Percentiles rank a stretch among this genome's conserved stretches.
Evolutionary conservation across 2,888 invertebrate genomes (phyloP).

Genomic region (Priocnemis perturbator): DNA sequence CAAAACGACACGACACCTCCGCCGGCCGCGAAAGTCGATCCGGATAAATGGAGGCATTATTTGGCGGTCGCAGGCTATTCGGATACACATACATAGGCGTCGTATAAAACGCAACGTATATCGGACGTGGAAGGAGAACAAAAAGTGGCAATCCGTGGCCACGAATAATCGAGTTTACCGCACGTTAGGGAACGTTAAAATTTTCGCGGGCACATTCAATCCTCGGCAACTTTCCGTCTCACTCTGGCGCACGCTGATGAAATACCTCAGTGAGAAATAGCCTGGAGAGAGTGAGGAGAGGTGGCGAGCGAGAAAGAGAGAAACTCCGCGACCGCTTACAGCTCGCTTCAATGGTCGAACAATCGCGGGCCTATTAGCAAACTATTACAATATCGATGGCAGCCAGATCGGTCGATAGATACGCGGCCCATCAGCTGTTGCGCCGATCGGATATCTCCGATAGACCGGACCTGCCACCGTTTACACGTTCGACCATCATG

Average conservation of each 20-base stretch:
- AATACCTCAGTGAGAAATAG: too few species aligned
- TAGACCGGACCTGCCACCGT: conserved; percentile 39
- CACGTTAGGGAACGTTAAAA: conserved; percentile 51
- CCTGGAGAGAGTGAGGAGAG: conserved; percentile 8
- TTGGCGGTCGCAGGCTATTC: conserved; percentile 31
- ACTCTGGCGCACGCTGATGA: not conserved
- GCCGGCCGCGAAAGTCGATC: conserved; percentile 34
- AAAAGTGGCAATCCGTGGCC: conserved; percentile 54
- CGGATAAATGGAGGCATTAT: conserved; percentile 34
- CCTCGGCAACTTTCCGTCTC: not conserved
- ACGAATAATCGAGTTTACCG: conserved; percentile 56
- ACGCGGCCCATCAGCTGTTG: conserved; percentile 65
- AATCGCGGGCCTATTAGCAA: conserved; percentile 66
- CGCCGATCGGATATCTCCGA: conserved; percentile 58
- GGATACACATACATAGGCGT: conserved; percentile 1
- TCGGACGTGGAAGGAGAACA: conserved; percentile 38
- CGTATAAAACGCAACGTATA: conserved; percentile 36
- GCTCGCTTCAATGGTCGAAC: conserved; percentile 55
- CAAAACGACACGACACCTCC: conserved; percentile 35
- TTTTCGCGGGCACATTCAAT: conserved; percentile 35
- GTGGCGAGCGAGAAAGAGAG: conserved; percentile 4
- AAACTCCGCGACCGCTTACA: conserved; percentile 45
- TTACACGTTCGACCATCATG: conserved; percentile 26
- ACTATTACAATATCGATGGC: conserved; percentile 65
- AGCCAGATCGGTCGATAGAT: conserved; percentile 62